These are phyloP conservation scores for Stomatorhinus walkeri DNA, from an alignment of 2,797 vertebrate genomes.

Conservation along the genomic window DNA sequence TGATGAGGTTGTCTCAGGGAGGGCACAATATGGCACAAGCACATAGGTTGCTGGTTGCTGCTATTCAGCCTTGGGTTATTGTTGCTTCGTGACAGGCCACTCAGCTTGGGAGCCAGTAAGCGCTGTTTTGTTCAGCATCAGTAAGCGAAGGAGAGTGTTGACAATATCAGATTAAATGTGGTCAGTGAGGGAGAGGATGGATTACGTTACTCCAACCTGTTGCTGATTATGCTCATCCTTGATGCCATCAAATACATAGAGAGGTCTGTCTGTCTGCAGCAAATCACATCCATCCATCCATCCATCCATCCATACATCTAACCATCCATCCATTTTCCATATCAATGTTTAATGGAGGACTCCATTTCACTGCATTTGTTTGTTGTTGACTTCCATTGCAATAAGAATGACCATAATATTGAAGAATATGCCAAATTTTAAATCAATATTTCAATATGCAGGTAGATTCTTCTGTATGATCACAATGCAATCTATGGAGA, in stretches of 20 bases:
- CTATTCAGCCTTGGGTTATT: background rate
- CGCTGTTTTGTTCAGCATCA: background rate
- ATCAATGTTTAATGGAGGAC: background rate
- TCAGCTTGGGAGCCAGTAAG: background rate
- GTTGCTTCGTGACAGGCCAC: background rate
- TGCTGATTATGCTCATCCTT: constrained; percentile 32
- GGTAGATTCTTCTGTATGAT: background rate
- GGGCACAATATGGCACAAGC: background rate
- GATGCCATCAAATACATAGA: background rate
- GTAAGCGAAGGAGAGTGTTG: background rate
- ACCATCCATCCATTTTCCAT: background rate
- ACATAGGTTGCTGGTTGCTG: background rate
- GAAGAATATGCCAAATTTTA: background rate
- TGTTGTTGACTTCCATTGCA: background rate
- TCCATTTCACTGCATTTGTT: background rate
- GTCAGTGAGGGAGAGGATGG: background rate
- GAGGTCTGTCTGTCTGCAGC: background rate
- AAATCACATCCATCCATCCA: background rate
- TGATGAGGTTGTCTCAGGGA: background rate
- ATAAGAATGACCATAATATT: background rate
- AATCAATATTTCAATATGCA: background rate
- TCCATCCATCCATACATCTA: background rate
- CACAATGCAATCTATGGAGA: background rate
- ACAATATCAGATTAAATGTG: background rate
- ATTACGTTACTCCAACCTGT: constrained; percentile 38